Evolutionary conservation across 2,888 invertebrate species (phyloP).

Genomic region (Drosophila falleni): DNA sequence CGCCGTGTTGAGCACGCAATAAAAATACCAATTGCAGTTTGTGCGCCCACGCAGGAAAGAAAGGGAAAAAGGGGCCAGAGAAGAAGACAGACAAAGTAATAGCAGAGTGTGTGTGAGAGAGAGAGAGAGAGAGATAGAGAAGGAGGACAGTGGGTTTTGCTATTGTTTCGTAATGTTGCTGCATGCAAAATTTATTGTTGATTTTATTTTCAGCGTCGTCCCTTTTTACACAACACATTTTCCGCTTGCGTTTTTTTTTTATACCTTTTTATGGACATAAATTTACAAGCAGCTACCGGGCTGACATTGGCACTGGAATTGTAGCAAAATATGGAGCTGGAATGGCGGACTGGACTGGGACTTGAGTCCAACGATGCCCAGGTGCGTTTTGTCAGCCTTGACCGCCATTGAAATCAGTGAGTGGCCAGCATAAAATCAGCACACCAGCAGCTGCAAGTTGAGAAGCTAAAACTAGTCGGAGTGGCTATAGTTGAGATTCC

Average conservation of each 20-base stretch:
- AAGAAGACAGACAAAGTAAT: constrained; percentile 11
- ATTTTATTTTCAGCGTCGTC: constrained; percentile 80
- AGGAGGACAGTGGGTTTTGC: constrained; percentile 32
- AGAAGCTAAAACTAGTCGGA: constrained; percentile 26
- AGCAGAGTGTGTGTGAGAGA: background rate
- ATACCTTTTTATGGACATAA: constrained; percentile 79
- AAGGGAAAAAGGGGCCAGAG: background rate
- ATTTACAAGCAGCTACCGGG: constrained; percentile 73
- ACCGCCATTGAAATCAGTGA: constrained; percentile 69
- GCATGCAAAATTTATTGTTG: constrained; percentile 80
- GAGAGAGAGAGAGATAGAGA: background rate
- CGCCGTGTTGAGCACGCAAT: constrained; percentile 81
- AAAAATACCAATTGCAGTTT: constrained; percentile 79
- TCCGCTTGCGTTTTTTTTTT: constrained; percentile 68
- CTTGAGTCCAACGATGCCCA: constrained; percentile 30
- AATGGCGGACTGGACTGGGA: constrained; percentile 11
- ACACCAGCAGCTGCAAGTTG: constrained; percentile 34
- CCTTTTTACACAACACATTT: constrained; percentile 79
- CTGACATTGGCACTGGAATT: constrained; percentile 19
- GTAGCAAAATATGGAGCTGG: constrained; percentile 16
- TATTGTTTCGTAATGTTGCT: constrained; percentile 79
- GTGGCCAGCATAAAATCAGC: constrained; percentile 64
- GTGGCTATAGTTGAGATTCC: too few relatives aligned
- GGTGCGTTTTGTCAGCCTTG: constrained; percentile 71
- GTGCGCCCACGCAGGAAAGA: constrained; percentile 39